Conservation (phyloP, 1,140 invertebrate species). For the Calliopsis andreniformis region DNA sequence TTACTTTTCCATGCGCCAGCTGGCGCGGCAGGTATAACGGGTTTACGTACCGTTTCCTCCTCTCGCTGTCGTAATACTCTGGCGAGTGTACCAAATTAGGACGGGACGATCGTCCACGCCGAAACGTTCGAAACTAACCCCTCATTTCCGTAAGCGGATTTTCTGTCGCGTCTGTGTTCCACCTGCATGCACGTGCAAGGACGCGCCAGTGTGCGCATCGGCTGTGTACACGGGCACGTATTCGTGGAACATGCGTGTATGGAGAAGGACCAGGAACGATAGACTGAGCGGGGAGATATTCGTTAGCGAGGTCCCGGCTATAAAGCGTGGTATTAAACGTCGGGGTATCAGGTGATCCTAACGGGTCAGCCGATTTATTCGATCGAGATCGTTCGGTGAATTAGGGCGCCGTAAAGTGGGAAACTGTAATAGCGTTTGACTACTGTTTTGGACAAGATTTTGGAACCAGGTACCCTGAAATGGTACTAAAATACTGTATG, state of each 20-base stretch:
- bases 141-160: conserved; percentile 63
- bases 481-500: too few relatives aligned
- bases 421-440: conserved; percentile 20
- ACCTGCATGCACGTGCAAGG: too few relatives aligned
- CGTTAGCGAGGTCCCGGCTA: conserved; percentile 31
- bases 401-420: conserved; percentile 31
- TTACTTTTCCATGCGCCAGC: conserved; percentile 61
- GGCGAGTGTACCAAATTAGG: conserved; percentile 57
- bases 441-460: conserved; percentile 21
- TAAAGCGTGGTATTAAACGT: conserved; percentile 46
- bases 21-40: conserved; percentile 54
- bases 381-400: conserved; percentile 28
- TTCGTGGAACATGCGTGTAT: conserved; percentile 5
- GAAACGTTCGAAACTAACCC: conserved; percentile 60
- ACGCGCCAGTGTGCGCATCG: not conserved
- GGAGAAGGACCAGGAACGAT: conserved; percentile 10
- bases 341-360: conserved; percentile 46
- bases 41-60: conserved; percentile 50
- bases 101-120: conserved; percentile 48
- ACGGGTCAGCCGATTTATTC: conserved; percentile 34
- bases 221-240: not conserved
- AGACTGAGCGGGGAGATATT: conserved; percentile 34
- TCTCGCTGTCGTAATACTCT: conserved; percentile 24
- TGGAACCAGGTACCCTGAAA: too few relatives aligned
- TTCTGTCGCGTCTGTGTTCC: conserved; percentile 40